Percentiles rank a stretch among this genome's conserved stretches.
phyloP scores from a whole-genome alignment of 2,113 vertebrate species.

The Chloebia gouldiae region DNA sequence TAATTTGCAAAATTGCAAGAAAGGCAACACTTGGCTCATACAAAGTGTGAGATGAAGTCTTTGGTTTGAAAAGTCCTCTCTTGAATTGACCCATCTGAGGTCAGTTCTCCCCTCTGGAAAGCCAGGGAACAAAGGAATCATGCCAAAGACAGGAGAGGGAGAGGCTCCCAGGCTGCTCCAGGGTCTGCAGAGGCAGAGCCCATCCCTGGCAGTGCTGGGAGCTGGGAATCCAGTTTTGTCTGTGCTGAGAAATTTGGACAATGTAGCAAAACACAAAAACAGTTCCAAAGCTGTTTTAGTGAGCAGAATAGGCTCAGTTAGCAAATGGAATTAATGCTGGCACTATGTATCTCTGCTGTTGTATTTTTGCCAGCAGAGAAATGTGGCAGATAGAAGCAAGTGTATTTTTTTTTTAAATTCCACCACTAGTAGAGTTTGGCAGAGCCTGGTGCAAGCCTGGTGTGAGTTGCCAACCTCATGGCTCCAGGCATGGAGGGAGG shows the following conservation, averaged over 20 bases:
- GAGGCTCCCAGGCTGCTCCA: not conserved
- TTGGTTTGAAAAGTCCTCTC: not conserved
- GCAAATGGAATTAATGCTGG: not conserved
- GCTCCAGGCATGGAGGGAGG: not conserved
- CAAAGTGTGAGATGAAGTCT: not conserved
- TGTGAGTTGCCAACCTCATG: not conserved
- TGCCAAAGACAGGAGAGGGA: not conserved
- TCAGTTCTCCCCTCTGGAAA: not conserved
- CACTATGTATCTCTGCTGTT: rapidly evolving
- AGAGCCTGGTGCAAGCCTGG: not conserved
- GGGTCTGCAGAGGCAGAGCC: not conserved
- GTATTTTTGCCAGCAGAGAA: not conserved
- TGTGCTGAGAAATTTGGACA: not conserved
- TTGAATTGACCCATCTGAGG: not conserved
- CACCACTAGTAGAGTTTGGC: not conserved
- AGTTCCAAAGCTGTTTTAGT: not conserved
- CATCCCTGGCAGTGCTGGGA: not conserved
- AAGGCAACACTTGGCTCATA: not conserved
- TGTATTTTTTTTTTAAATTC: not conserved
- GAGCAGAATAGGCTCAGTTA: not conserved
- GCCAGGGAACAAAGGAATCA: not conserved
- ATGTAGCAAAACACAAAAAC: not conserved
- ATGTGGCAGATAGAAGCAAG: not conserved
- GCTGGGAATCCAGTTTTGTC: not conserved
- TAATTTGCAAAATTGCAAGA: not conserved